Evolutionary conservation across 1,140 invertebrate genomes (phyloP).

Genomic region (Teleogryllus occipitalis): DNA sequence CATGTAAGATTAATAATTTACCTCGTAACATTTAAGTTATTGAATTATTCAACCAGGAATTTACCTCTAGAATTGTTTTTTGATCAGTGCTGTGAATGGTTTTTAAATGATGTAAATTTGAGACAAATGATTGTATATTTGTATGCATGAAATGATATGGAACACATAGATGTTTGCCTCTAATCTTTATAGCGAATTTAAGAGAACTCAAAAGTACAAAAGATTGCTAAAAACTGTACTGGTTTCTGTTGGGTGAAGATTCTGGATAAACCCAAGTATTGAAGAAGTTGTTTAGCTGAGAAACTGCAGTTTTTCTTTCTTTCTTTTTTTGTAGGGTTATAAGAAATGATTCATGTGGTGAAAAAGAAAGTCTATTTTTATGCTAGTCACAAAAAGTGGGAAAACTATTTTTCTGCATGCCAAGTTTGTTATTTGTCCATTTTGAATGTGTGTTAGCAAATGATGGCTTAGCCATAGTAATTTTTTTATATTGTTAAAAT

Average conservation of each 20-base stretch:
- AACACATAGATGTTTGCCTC: constrained; percentile 8
- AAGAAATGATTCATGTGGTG: constrained; percentile 2
- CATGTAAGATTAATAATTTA: constrained; percentile 13
- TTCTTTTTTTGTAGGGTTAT: constrained; percentile 1
- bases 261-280: neutral
- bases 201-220: constrained; percentile 16
- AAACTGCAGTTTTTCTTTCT: constrained; percentile 1
- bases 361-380: constrained; percentile 18
- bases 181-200: constrained; percentile 7
- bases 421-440: constrained; percentile 11
- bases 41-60: neutral
- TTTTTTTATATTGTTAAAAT: constrained; percentile 17
- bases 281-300: constrained; percentile 9
- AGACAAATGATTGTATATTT: constrained; percentile 8
- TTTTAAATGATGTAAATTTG: constrained; percentile 3
- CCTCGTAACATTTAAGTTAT: constrained; percentile 1
- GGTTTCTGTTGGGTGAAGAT: constrained; percentile 1
- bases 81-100: constrained; percentile 6
- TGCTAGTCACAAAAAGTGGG: constrained; percentile 18
- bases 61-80: constrained; percentile 6
- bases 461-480: constrained; percentile 6
- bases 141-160: constrained; percentile 8
- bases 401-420: constrained; percentile 18
- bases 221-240: constrained; percentile 13
- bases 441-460: constrained; percentile 12